phyloP scores from a whole-genome alignment of 23 tunicate genomes.

The Ciona savignyi region DNA sequence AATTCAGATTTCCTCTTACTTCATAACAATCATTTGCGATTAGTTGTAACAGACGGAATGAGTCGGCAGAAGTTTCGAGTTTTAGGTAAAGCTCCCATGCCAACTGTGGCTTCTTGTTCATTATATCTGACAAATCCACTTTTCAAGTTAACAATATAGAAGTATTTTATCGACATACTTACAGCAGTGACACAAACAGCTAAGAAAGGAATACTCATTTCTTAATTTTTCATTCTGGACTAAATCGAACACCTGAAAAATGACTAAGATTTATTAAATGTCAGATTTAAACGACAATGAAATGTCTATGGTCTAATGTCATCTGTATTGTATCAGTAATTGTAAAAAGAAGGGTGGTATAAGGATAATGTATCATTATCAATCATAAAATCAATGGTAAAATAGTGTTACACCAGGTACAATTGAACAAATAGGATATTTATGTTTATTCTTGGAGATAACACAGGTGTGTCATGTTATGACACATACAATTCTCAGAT shows the following conservation, averaged over 20 bases:
- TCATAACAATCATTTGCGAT: conserved; percentile 87
- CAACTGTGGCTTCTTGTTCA: conserved; percentile 68
- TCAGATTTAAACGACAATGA: no score
- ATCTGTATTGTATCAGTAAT: no score
- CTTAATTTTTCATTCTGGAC: conserved; percentile 66
- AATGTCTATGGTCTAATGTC: no score
- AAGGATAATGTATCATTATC: no score
- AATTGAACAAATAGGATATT: no score
- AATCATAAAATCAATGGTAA: no score
- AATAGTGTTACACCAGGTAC: no score
- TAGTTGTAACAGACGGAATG: conserved; percentile 55
- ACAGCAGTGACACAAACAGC: conserved; percentile 93
- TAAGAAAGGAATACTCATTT: conserved; percentile 68
- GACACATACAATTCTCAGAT: no score
- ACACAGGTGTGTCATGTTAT: no score
- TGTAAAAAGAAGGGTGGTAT: no score
- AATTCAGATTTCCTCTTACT: conserved; percentile 4
- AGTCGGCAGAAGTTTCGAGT: conserved; percentile 83
- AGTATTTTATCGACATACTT: conserved; percentile 10
- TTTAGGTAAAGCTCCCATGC: conserved; percentile 92
- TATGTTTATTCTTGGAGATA: no score
- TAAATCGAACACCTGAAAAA: conserved; percentile 47
- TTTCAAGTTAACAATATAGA: background rate
- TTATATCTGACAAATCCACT: conserved; percentile 34
- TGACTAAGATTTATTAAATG: no score